Conservation (phyloP, 2,113 vertebrate species). For the Psammodynastes pulverulentus region DNA sequence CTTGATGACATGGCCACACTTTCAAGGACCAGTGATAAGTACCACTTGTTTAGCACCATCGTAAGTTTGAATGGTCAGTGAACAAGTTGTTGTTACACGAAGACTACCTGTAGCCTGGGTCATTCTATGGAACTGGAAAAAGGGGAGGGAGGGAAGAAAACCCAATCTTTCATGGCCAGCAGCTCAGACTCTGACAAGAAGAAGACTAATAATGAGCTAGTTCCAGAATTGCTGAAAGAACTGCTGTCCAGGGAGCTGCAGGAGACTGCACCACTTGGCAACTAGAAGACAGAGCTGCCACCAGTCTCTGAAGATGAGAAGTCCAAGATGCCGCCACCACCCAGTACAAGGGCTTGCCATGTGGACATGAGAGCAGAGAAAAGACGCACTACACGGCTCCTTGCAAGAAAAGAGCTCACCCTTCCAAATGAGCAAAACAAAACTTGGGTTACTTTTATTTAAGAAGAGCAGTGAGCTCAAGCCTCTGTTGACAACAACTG, state of each 20-base stretch:
- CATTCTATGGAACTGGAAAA: not conserved
- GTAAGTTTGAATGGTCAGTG: not conserved
- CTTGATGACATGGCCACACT: not conserved
- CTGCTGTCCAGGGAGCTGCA: not conserved
- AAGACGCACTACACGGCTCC: not conserved
- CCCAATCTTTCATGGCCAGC: not conserved
- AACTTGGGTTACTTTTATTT: not conserved
- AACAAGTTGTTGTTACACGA: not conserved
- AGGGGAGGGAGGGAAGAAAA: not conserved
- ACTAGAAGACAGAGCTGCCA: not conserved
- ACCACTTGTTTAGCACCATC: not conserved
- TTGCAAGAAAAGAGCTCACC: not conserved
- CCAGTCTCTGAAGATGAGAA: not conserved
- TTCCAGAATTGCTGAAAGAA: not conserved
- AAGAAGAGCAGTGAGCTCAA: not conserved
- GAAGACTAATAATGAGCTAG: not conserved
- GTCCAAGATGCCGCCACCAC: not conserved
- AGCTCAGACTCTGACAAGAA: not conserved
- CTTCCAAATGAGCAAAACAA: not conserved
- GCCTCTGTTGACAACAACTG: not conserved
- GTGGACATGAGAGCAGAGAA: not conserved
- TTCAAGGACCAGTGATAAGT: not conserved
- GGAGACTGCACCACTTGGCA: not conserved
- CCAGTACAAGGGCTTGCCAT: not conserved
- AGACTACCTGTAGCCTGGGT: not conserved